These are phyloP conservation scores for Globicephala melas DNA, from an alignment of 2,113 vertebrate species.

Conservation along the genomic window DNA sequence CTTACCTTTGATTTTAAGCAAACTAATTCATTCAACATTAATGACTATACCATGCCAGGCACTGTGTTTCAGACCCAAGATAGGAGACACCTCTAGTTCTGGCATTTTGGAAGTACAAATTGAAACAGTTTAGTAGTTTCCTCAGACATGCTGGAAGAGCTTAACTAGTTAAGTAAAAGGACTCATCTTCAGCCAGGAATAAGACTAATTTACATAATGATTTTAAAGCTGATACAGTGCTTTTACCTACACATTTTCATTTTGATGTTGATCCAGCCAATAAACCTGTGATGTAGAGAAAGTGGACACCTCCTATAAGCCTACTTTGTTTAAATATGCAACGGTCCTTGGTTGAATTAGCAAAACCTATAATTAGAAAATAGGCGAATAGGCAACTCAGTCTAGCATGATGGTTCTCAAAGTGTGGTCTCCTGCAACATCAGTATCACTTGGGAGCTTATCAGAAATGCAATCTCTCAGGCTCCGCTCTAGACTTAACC, in stretches of 20 bases:
- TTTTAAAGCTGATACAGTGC: not conserved
- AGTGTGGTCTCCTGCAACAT: not conserved
- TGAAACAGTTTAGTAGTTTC: not conserved
- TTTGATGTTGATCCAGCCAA: not conserved
- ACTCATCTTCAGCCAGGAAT: not conserved
- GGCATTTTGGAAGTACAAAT: not conserved
- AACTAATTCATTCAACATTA: not conserved
- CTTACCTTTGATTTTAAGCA: not conserved
- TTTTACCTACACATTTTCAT: not conserved
- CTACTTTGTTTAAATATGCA: not conserved
- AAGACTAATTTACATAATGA: not conserved
- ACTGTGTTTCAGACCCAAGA: not conserved
- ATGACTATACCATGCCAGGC: not conserved
- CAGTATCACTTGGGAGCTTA: not conserved
- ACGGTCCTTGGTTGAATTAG: not conserved
- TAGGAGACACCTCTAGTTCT: not conserved
- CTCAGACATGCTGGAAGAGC: not conserved
- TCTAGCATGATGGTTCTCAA: not conserved
- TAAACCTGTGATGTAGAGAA: not conserved
- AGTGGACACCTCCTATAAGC: not conserved
- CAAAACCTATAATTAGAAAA: not conserved
- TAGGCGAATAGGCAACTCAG: not conserved
- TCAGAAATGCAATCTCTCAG: not conserved
- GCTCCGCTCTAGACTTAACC: fast-evolving
- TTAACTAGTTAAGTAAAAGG: not conserved